Base-by-base conservation (phyloP, 2,888 invertebrate genomes). In the Epinotia brunnichana region DNA sequence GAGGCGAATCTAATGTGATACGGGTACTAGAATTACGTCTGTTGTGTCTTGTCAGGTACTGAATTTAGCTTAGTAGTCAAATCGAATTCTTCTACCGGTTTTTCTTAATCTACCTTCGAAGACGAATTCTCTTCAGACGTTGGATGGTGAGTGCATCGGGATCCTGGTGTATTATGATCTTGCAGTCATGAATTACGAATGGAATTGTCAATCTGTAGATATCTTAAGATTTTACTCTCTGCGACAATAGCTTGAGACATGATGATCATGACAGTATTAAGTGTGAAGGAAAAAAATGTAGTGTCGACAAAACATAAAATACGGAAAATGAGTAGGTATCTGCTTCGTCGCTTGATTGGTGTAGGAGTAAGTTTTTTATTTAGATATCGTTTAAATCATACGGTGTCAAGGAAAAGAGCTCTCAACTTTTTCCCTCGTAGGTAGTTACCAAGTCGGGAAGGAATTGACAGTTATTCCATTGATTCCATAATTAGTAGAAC, bases 1-100 rank as follows among this genome's bases (percentile, higher is more conserved):
- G n/a, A 57, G 29, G 57, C n/a, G 57, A 57, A 29, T 57, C n/a
- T 29, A 57, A 57, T 57, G 29, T 29, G n/a, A 57, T 9, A n/a
- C 29, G 29, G 29, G 29, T 29, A 29, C n/a, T 48, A 48, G n/a
- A n/a, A 48, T 48, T 48, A 48, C 35, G 15, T 44, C 44, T 13
- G 15, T 44, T 44, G 4, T 44, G 44, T 44, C 2, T 1, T 24
- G 21, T 2, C 2, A 24, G 21, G 21, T 44, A 44, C 15, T 3
- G 15, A 44, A 44, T 44, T 44, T 44, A 48, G n/a, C n/a, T 13
- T 44, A 44, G 4, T 48, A 48, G 13, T n/a, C n/a, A n/a, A n/a
- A n/a, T n/a, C 44, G 44, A 15, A 44, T 5, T n/a, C n/a, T 48
- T 48, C n/a, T n/a, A 48, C 7, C n/a, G n/a, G 13, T 35, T 48